Percentiles rank a stretch among this genome's conserved stretches.
Conservation (phyloP, 2,888 invertebrate species). For the Minunthozetes semirufus region DNA sequence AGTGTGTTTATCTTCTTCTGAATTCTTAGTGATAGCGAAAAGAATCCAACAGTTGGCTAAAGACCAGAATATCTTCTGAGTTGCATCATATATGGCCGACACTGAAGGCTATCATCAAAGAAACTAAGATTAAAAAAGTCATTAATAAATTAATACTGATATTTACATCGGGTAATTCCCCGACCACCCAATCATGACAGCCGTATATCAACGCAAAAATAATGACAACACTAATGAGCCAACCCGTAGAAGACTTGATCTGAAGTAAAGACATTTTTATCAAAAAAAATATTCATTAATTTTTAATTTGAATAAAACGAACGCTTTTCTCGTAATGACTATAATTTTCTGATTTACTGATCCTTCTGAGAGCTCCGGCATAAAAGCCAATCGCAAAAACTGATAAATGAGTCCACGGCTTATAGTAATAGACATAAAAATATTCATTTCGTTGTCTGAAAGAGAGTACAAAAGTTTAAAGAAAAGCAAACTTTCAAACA, state of each 20-base stretch:
- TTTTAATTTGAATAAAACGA: background rate
- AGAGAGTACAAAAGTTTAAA: background rate
- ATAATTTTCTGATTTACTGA: background rate
- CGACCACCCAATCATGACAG: constrained; percentile 37
- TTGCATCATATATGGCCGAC: constrained; percentile 35
- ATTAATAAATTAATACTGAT: background rate
- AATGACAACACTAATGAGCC: constrained; percentile 21
- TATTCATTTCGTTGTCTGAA: constrained; percentile 37
- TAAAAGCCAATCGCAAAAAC: constrained; percentile 38
- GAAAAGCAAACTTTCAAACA: background rate
- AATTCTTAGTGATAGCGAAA: constrained; percentile 2
- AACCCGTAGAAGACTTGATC: constrained; percentile 22
- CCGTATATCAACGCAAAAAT: constrained; percentile 30
- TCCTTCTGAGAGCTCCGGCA: constrained; percentile 33
- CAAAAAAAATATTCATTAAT: background rate
- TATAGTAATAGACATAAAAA: constrained; percentile 36
- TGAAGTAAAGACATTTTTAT: background rate
- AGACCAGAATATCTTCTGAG: constrained; percentile 30
- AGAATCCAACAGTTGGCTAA: constrained; percentile 32
- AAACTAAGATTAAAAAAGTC: background rate
- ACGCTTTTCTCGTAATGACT: background rate
- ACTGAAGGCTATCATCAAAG: constrained; percentile 19
- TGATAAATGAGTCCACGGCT: constrained; percentile 39
- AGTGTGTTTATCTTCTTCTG: constrained; percentile 12
- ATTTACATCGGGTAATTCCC: constrained; percentile 37